phyloP scores from a whole-genome alignment of 2,888 invertebrate genomes.

The Copidosoma aretas region DNA sequence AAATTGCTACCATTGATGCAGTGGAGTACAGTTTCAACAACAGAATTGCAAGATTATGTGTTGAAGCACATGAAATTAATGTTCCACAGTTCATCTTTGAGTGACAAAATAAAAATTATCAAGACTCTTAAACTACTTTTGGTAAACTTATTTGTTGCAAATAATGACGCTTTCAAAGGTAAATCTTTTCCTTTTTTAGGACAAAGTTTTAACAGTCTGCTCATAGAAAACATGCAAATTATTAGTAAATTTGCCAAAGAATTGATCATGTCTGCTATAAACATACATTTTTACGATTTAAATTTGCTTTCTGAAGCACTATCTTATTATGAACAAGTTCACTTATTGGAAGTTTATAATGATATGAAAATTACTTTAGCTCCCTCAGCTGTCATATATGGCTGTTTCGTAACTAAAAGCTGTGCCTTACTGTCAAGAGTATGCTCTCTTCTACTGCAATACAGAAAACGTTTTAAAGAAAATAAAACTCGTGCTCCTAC shows the following conservation, averaged over 20 bases:
- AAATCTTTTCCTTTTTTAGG: constrained; percentile 53
- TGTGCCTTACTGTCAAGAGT: constrained; percentile 51
- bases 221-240: constrained; percentile 45
- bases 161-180: constrained; percentile 42
- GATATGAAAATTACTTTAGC: constrained; percentile 48
- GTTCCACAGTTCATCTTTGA: constrained; percentile 52
- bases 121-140: constrained; percentile 47
- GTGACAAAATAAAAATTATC: constrained; percentile 54
- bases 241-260: constrained; percentile 45
- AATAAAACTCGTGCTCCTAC: constrained; percentile 30
- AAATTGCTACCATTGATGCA: constrained; percentile 53
- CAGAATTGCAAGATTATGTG: constrained; percentile 52
- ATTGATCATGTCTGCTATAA: constrained; percentile 52
- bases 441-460: constrained; percentile 52
- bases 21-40: constrained; percentile 50
- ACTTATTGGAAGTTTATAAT: constrained; percentile 18
- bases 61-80: constrained; percentile 51
- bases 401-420: constrained; percentile 49
- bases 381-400: constrained; percentile 55
- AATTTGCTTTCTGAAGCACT: constrained; percentile 51
- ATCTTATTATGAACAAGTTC: constrained; percentile 52
- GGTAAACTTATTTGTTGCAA: constrained; percentile 53
- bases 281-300: constrained; percentile 47
- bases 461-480: constrained; percentile 42
- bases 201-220: constrained; percentile 45